phyloP scores from a whole-genome alignment of 2,797 vertebrate species.

The Mus minutoides region DNA sequence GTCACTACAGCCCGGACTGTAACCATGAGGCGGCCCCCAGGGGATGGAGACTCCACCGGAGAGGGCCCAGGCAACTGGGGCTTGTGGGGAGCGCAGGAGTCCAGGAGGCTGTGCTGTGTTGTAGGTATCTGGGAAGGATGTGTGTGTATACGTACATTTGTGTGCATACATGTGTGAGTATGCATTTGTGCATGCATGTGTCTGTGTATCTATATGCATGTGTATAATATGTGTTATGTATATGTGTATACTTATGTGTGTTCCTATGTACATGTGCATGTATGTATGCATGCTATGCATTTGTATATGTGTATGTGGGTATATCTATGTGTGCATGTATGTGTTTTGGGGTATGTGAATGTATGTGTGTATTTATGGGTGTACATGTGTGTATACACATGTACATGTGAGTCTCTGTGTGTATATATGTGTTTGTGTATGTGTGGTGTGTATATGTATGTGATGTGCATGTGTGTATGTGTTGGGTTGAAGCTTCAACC shows the following conservation, averaged over 20 bases:
- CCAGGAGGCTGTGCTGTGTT: constrained; percentile 53
- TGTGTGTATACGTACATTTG: neutral
- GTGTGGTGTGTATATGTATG: neutral
- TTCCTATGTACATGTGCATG: neutral
- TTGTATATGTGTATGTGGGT: neutral
- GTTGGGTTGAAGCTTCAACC: neutral
- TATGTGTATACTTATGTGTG: neutral
- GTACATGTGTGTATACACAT: neutral
- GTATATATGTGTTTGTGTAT: neutral
- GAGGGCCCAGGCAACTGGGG: constrained; percentile 51
- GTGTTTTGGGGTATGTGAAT: neutral
- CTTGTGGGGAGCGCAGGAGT: constrained; percentile 40
- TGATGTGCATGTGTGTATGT: neutral
- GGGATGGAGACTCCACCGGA: constrained; percentile 27
- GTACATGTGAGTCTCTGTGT: neutral
- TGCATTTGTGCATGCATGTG: neutral
- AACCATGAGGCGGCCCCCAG: constrained; percentile 65
- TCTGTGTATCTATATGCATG: neutral
- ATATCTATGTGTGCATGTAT: neutral
- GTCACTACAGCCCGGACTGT: neutral
- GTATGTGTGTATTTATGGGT: neutral
- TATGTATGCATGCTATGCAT: neutral
- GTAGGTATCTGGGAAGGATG: constrained; percentile 72
- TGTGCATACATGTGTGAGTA: neutral
- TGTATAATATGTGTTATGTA: neutral